These are phyloP conservation scores for Gallinago jamesoni DNA, from an alignment of 2,113 vertebrate genomes.

Conservation along the genomic window DNA sequence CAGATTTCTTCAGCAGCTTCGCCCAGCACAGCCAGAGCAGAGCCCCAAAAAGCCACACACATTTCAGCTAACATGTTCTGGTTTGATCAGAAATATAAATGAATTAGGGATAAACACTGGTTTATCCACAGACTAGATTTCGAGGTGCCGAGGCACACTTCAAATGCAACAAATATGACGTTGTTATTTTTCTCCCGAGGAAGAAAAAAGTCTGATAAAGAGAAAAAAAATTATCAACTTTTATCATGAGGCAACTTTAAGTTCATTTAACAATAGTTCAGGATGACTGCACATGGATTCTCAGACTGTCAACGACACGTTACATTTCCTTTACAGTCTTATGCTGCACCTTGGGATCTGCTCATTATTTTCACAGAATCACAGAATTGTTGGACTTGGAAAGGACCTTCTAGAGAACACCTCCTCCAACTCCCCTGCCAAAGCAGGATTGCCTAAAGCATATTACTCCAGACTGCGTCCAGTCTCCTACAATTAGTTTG, in stretches of 20 bases:
- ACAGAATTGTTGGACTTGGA: too few relatives aligned
- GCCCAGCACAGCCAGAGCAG: neutral
- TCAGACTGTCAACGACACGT: neutral
- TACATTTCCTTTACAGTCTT: neutral
- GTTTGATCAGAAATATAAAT: neutral
- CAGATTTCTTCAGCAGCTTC: neutral
- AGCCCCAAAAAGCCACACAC: neutral
- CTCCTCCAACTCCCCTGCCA: too few relatives aligned
- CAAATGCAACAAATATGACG: neutral
- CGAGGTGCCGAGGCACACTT: neutral
- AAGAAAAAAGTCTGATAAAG: neutral
- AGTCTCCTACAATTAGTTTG: neutral
- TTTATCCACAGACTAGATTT: neutral
- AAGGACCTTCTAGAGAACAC: too few relatives aligned
- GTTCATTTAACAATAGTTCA: constrained; percentile 43
- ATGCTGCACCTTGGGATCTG: neutral
- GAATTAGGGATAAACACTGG: too few relatives aligned
- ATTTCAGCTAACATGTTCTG: neutral
- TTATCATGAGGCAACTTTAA: neutral
- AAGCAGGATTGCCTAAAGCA: too few relatives aligned
- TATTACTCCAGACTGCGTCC: too few relatives aligned
- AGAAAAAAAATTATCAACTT: neutral
- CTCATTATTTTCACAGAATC: neutral
- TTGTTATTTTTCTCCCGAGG: neutral
- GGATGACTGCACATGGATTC: neutral